phyloP scores from a whole-genome alignment of 2,797 vertebrate species.

The Rhodeus uyekii region DNA sequence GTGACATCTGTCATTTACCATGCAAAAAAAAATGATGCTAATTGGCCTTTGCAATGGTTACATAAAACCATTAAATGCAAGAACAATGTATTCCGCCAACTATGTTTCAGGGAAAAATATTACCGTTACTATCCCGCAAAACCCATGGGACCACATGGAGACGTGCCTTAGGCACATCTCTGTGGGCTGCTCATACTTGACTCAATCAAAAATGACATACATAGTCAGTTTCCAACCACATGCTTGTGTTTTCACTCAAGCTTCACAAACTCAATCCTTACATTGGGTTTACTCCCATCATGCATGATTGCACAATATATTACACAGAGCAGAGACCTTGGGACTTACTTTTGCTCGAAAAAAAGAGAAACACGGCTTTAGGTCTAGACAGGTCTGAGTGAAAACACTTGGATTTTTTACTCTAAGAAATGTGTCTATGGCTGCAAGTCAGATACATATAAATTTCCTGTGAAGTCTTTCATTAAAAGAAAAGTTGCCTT shows the following conservation, averaged over 20 bases:
- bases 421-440: background rate
- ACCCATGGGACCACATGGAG: background rate
- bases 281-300: conserved; percentile 14
- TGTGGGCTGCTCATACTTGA: background rate
- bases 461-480: background rate
- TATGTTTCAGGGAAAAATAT: conserved; percentile 25
- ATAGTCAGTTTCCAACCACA: conserved; percentile 24
- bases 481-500: background rate
- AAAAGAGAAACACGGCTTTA: background rate
- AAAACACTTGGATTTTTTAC: conserved; percentile 30
- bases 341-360: conserved; percentile 10
- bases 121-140: conserved; percentile 20
- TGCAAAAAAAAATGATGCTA: background rate
- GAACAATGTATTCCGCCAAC: conserved; percentile 3
- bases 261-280: conserved; percentile 11
- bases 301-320: conserved; percentile 18
- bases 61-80: conserved; percentile 34
- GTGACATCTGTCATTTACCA: background rate
- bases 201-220: conserved; percentile 19
- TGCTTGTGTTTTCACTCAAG: conserved; percentile 34
- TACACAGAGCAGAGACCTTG: background rate
- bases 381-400: conserved; percentile 24
- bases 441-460: background rate
- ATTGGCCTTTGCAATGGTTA: conserved; percentile 18
- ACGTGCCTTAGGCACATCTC: conserved; percentile 10